These are phyloP conservation scores for Cheilinus undulatus DNA, from an alignment of 2,113 vertebrate species.

Conservation along the genomic window DNA sequence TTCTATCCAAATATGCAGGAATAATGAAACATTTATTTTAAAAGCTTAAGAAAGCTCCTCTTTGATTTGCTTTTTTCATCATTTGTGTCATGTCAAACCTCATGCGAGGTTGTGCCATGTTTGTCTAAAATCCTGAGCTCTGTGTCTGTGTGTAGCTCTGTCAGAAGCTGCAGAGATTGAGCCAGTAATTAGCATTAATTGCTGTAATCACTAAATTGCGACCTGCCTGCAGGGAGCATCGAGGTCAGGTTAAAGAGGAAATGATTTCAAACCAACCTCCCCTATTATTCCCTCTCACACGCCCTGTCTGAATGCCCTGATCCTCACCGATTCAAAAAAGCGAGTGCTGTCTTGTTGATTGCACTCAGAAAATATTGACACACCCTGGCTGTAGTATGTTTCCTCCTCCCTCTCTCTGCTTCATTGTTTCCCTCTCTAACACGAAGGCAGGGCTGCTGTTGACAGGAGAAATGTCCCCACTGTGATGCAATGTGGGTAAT, in stretches of 20 bases:
- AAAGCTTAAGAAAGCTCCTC: not conserved
- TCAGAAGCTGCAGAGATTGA: not conserved
- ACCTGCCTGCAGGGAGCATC: not conserved
- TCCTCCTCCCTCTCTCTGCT: not conserved
- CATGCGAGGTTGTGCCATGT: not conserved
- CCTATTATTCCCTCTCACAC: not conserved
- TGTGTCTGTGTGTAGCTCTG: no score
- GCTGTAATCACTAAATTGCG: not conserved
- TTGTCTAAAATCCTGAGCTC: not conserved
- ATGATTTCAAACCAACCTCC: conserved; percentile 4
- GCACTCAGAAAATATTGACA: conserved; percentile 17
- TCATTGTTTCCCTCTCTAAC: conserved; percentile 10
- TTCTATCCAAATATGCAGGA: not conserved
- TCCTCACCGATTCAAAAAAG: not conserved
- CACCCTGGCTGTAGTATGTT: conserved; percentile 18
- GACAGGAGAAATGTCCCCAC: conserved; percentile 2
- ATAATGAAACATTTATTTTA: not conserved
- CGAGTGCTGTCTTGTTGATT: conserved; percentile 29
- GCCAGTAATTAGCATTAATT: not conserved
- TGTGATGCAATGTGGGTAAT: conserved; percentile 37
- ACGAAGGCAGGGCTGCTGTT: conserved; percentile 12
- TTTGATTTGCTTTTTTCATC: not conserved
- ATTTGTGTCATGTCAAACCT: no score
- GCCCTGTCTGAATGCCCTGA: not conserved
- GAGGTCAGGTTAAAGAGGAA: conserved; percentile 29